A percentile compares a stretch with the other conserved stretches of the same genome.
Conservation (phyloP, 2,113 vertebrate genomes). For the Epinephelus lanceolatus region DNA sequence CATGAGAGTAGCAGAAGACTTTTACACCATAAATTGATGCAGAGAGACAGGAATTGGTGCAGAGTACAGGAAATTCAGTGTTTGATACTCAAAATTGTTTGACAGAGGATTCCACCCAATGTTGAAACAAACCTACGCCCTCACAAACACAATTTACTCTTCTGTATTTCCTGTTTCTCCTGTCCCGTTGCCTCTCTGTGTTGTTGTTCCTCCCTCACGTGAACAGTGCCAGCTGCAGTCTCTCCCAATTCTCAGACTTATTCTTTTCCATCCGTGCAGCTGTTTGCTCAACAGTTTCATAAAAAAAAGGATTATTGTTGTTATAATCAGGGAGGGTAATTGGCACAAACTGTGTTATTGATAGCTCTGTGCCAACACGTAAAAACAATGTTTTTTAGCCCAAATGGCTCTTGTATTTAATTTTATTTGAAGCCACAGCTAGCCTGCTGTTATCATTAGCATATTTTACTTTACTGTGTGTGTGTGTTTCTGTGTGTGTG, state of each 20-base stretch:
- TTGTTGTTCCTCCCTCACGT: not conserved
- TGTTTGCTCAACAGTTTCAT: not conserved
- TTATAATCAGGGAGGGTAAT: conserved; percentile 1
- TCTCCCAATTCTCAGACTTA: not conserved
- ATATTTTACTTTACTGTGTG: conserved; percentile 1
- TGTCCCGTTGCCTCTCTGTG: not conserved
- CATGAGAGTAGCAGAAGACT: no score
- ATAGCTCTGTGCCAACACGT: conserved; percentile 3
- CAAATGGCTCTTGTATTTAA: not conserved
- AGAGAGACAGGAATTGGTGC: no score
- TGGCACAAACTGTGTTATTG: conserved; percentile 8
- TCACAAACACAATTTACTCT: not conserved
- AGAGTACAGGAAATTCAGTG: no score
- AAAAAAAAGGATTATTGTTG: not conserved
- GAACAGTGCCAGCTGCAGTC: not conserved
- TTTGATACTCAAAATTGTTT: no score
- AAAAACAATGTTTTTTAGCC: not conserved
- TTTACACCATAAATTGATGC: no score
- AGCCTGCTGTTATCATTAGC: conserved; percentile 32
- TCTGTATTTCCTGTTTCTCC: conserved; percentile 12
- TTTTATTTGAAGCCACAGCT: conserved; percentile 5
- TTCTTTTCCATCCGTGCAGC: not conserved
- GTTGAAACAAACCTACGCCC: no score
- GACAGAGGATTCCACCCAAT: no score
- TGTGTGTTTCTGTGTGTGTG: not conserved